Evolutionary conservation across 2,888 invertebrate species (phyloP), one percentile per base, ranked within the genome.

Genomic region (Eupelmus urozonus): DNA sequence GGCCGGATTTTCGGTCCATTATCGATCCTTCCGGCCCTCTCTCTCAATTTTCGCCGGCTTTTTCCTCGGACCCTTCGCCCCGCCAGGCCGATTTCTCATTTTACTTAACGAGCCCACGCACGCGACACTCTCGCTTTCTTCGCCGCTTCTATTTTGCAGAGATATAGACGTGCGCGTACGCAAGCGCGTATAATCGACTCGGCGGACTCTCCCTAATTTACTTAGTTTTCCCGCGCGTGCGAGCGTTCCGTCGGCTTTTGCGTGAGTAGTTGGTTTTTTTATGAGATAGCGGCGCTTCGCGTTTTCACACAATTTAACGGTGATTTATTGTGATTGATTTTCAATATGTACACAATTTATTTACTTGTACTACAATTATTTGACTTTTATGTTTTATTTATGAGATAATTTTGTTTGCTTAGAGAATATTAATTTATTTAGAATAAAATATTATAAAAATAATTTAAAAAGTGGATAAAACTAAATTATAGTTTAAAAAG

Each of bases 91-190:
- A 67, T 62, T 53, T 72, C 66, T 66, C 67, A 51, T 66, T 42
- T 18, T 27, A 3, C 55, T 51, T 60, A 62, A 67, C 67, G 66
- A 75, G 67, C 63, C 55, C 18, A 27, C 51, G 42, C 69, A 18
- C 40, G 20, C 29, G 40, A 70, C 55, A 65, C 73, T 73, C 65
- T 73, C 65, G 29, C 65, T 73, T 73, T 25, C 65, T 73, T 20
- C 55, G 3, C 18, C 53, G 18, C 40, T 1, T 13, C 18, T 5
- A n/a, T 18, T 3, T 5, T 13, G 25, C 13, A 25, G 57, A 2
- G 23, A 1, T 13, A 57, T 13, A 27, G 3, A 29, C 5, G 23
- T 13, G 1, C 13, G 59, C 9, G 18, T 0, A 34, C 13, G 63
- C 1, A 1, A 20, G 42, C 3, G 20, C 4, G 60, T 34, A 51